A percentile compares a stretch with the other conserved stretches of the same genome.
Conservation (phyloP, 2,113 vertebrate species). For the Leptobrachium leishanense region DNA sequence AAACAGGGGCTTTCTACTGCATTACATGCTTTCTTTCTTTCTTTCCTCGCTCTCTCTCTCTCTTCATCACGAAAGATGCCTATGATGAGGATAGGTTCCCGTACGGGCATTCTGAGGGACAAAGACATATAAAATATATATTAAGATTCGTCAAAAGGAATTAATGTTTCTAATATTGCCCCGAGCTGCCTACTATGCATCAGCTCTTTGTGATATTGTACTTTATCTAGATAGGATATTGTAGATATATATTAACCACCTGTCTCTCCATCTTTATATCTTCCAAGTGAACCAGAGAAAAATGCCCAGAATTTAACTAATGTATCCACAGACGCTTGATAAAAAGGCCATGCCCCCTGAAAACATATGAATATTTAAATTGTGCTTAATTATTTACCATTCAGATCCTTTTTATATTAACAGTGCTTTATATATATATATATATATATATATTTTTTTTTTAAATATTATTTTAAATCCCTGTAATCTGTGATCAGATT, state of each 20-base stretch:
- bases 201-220: constrained; percentile 58
- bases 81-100: constrained; percentile 32
- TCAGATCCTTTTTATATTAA: constrained; percentile 60
- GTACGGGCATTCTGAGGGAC: constrained; percentile 37
- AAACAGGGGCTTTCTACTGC: too few species aligned
- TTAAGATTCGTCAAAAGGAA: constrained; percentile 66
- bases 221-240: constrained; percentile 61
- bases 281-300: constrained; percentile 61
- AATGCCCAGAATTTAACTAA: constrained; percentile 58
- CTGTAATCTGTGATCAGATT: background rate
- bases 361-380: constrained; percentile 87
- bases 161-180: constrained; percentile 63
- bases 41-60: constrained; percentile 1
- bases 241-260: constrained; percentile 61
- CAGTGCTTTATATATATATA: constrained; percentile 41
- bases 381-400: constrained; percentile 77
- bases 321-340: constrained; percentile 66
- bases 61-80: constrained; percentile 17
- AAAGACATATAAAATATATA: constrained; percentile 60
- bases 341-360: constrained; percentile 74
- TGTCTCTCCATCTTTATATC: constrained; percentile 57
- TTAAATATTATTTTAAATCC: background rate
- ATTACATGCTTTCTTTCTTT: too few species aligned
- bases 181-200: constrained; percentile 56
- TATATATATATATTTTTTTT: too few species aligned